These are phyloP conservation scores for Heloderma charlesbogerti DNA, from an alignment of 2,113 vertebrate species.

Conservation along the genomic window DNA sequence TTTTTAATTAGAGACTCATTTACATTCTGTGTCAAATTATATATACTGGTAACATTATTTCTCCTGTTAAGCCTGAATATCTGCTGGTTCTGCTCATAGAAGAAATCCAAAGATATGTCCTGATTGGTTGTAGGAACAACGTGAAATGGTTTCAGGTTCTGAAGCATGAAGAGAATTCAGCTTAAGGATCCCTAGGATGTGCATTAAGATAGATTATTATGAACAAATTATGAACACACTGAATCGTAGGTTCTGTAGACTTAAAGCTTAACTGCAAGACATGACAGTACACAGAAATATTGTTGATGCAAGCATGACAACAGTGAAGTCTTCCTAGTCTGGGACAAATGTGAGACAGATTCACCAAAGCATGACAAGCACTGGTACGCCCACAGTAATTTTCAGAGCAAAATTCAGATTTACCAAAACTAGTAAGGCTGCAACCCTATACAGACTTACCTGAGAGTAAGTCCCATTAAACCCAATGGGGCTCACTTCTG, in stretches of 20 bases:
- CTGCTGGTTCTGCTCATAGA: not conserved
- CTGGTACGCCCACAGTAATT: not conserved
- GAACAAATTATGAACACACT: not conserved
- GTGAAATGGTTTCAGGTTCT: not conserved
- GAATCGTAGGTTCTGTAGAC: not conserved
- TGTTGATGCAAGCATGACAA: not conserved
- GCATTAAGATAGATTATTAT: no score
- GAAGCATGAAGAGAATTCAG: not conserved
- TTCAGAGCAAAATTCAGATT: not conserved
- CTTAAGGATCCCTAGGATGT: not conserved
- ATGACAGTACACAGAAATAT: not conserved
- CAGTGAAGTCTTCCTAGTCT: not conserved
- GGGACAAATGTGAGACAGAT: not conserved
- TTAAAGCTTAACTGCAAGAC: not conserved
- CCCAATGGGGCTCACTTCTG: no score
- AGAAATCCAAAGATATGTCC: not conserved
- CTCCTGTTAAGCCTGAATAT: not conserved
- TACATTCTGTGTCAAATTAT: conserved; percentile 37
- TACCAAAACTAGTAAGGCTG: not conserved
- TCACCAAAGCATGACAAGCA: not conserved
- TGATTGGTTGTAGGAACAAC: not conserved
- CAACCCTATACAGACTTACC: not conserved
- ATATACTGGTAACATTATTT: not conserved
- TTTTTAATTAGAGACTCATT: conserved; percentile 47
- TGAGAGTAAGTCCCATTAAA: no score